A percentile compares a stretch with the other conserved stretches of the same genome.
phyloP scores from a whole-genome alignment of 37 sponge, comb jelly and placozoan genomes.

The Diacarnus erythraeanus region DNA sequence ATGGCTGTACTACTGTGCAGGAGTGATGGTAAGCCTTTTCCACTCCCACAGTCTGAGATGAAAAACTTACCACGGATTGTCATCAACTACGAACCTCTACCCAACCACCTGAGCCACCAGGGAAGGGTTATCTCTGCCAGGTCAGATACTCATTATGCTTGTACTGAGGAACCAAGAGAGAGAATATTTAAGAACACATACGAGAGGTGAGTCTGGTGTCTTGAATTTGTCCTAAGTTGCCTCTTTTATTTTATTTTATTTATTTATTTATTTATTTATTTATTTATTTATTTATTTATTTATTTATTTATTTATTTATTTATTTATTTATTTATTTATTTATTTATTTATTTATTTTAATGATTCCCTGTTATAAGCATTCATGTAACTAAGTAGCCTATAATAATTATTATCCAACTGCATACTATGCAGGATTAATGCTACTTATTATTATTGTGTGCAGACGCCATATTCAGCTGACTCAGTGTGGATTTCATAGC shows the following conservation, averaged over 20 bases:
- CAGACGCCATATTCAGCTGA: constrained; percentile 36
- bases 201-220: constrained; percentile 17
- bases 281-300: no score
- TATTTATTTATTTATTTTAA: no score
- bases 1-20: constrained; percentile 48
- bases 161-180: constrained; percentile 32
- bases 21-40: constrained; percentile 2
- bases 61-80: neutral
- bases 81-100: constrained; percentile 4
- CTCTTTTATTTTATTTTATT: no score
- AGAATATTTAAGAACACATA: constrained; percentile 27
- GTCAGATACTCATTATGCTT: constrained; percentile 26
- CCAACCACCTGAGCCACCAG: neutral
- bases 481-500: constrained; percentile 54
- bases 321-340: constrained; percentile 1
- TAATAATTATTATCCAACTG: no score
- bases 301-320: neutral
- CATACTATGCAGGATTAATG: no score
- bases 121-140: constrained; percentile 28
- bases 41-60: constrained; percentile 1
- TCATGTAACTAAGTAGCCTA: no score
- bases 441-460: neutral
- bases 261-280: no score
- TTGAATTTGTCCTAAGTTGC: neutral
- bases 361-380: no score